These are phyloP conservation scores for Branchellion lobata DNA, from an alignment of 2,888 invertebrate genomes.

Conservation along the genomic window DNA sequence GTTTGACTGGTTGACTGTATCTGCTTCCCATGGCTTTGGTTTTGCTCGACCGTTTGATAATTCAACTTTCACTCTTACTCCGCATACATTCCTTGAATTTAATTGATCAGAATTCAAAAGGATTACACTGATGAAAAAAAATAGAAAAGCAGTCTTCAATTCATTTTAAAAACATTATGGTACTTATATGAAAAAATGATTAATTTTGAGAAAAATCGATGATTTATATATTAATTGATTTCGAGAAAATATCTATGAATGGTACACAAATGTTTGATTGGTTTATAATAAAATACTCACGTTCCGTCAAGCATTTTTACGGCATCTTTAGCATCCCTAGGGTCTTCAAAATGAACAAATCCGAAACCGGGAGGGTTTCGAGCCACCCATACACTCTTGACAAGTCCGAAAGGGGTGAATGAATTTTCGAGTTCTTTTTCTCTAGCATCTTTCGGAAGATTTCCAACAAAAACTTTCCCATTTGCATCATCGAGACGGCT, in stretches of 20 bases:
- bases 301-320: constrained; percentile 14
- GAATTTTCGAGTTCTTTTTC: not conserved
- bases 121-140: too few relatives aligned
- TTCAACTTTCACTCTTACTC: not conserved
- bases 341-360: not conserved
- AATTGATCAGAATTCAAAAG: too few relatives aligned
- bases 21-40: not conserved
- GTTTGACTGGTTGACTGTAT: constrained; percentile 39
- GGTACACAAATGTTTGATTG: too few relatives aligned
- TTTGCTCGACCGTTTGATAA: not conserved
- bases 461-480: constrained; percentile 1
- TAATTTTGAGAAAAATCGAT: too few relatives aligned
- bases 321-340: constrained; percentile 8
- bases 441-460: constrained; percentile 2
- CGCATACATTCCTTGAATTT: not conserved
- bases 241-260: too few relatives aligned
- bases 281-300: too few relatives aligned
- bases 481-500: not conserved
- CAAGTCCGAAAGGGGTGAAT: not conserved
- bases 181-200: too few relatives aligned
- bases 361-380: constrained; percentile 15
- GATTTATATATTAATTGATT: too few relatives aligned
- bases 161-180: not conserved
- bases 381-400: constrained; percentile 3
- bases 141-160: not conserved